Percentiles rank a stretch among this genome's conserved stretches.
phyloP scores from a whole-genome alignment of 2,113 vertebrate genomes.

The Pangasianodon hypophthalmus region DNA sequence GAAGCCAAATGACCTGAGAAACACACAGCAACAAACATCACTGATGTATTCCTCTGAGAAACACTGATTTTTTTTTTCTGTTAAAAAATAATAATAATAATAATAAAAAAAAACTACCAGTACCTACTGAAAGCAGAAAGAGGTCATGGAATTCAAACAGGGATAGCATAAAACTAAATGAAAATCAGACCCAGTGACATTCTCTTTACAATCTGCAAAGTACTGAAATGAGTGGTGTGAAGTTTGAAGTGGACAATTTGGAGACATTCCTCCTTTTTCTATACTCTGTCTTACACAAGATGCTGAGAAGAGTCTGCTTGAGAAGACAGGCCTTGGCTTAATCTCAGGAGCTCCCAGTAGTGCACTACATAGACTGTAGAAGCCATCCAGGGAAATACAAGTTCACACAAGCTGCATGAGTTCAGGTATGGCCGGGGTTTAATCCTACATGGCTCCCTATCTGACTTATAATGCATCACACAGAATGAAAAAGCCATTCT shows the following conservation, averaged over 20 bases:
- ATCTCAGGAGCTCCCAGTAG: neutral
- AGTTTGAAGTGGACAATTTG: neutral
- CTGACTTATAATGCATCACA: neutral
- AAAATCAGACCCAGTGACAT: neutral
- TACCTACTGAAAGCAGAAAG: neutral
- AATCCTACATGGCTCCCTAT: neutral
- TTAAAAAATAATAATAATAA: neutral
- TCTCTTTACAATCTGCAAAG: neutral
- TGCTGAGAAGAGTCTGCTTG: neutral
- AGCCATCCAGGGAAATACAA: neutral
- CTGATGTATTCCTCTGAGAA: neutral
- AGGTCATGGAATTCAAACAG: neutral
- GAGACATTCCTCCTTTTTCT: neutral
- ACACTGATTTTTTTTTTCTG: too few relatives aligned
- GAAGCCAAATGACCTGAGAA: constrained; percentile 7
- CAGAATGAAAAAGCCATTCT: neutral
- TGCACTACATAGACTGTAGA: neutral
- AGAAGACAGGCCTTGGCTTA: neutral
- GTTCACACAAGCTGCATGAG: neutral
- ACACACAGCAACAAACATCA: neutral
- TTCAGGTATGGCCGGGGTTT: neutral
- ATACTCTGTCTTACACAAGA: neutral
- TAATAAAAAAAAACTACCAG: neutral
- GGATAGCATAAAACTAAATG: neutral
- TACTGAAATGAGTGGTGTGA: neutral